Conservation (phyloP, 2,113 vertebrate species). For the Anguilla rostrata region DNA sequence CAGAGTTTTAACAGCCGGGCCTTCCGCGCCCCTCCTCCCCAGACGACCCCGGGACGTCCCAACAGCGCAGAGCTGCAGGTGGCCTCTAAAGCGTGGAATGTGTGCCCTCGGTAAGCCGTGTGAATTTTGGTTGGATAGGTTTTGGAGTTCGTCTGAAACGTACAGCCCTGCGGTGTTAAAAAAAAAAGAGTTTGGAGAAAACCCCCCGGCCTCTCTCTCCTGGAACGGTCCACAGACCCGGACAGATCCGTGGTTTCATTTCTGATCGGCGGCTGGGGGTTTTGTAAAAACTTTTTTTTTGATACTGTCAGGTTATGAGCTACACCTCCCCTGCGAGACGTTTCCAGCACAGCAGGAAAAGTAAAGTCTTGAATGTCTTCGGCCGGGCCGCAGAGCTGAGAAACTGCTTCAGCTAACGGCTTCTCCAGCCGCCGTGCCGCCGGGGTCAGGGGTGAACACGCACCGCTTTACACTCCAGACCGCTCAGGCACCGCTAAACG, state of each 20-base stretch:
- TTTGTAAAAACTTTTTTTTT: background rate
- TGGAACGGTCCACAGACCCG: background rate
- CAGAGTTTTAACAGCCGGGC: background rate
- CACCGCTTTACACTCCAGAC: conserved; percentile 24
- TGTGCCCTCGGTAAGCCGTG: background rate
- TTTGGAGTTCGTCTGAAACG: conserved; percentile 2
- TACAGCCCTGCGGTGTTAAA: background rate
- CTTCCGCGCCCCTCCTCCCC: background rate
- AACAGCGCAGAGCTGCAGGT: background rate
- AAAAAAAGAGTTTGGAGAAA: background rate
- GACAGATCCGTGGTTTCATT: conserved; percentile 4
- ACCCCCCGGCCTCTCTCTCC: background rate
- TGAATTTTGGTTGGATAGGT: conserved; percentile 13
- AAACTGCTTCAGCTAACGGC: conserved; percentile 26
- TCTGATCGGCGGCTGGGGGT: background rate
- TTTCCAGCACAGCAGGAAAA: background rate
- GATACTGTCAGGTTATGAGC: conserved; percentile 1
- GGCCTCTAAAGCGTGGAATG: conserved; percentile 17
- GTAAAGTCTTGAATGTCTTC: background rate
- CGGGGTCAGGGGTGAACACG: background rate
- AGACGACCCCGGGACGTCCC: background rate
- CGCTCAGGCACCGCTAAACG: conserved; percentile 30
- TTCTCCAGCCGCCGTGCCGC: conserved; percentile 19
- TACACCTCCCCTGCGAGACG: background rate
- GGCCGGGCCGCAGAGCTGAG: conserved; percentile 12